Evolutionary conservation across 2,888 invertebrate genomes (phyloP).

Genomic region (Bellardia pandia): DNA sequence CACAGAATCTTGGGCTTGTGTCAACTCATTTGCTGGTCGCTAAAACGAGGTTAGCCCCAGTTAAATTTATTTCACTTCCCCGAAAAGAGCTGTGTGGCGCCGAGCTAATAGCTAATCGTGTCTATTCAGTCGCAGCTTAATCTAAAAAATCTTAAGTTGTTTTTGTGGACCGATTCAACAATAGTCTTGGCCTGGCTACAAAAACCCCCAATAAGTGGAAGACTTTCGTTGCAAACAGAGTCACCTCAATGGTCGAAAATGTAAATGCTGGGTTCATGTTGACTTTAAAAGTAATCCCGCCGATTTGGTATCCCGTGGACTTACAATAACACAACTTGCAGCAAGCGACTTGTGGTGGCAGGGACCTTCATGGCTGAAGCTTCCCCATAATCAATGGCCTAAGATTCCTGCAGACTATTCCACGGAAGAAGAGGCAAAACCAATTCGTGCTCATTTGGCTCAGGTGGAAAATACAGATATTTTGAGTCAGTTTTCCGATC

Average conservation of each 20-base stretch:
- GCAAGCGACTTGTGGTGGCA: conserved; percentile 1
- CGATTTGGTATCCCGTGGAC: not conserved
- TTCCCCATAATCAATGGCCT: not conserved
- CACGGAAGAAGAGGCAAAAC: not conserved
- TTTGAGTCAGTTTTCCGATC: not conserved
- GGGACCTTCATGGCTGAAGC: not conserved
- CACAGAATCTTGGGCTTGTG: not conserved
- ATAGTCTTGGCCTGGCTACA: conserved; percentile 11
- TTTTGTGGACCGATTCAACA: conserved; percentile 21
- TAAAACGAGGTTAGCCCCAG: not conserved
- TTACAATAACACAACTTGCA: not conserved
- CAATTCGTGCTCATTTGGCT: not conserved
- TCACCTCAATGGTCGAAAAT: conserved; percentile 18
- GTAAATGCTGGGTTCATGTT: not conserved
- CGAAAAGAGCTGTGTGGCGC: conserved; percentile 10
- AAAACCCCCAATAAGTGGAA: conserved; percentile 18
- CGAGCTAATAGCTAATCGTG: not conserved
- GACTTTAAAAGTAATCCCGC: not conserved
- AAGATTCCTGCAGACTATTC: not conserved
- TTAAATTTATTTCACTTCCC: conserved; percentile 15
- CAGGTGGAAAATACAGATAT: not conserved
- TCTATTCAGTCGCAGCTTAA: not conserved
- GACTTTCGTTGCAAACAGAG: conserved; percentile 22
- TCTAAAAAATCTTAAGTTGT: not conserved
- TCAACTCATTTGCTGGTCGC: not conserved